A percentile compares a stretch with the other conserved stretches of the same genome.
These are phyloP conservation scores for Ranitomeya imitator DNA, from an alignment of 2,113 vertebrate genomes.

Conservation along the genomic window DNA sequence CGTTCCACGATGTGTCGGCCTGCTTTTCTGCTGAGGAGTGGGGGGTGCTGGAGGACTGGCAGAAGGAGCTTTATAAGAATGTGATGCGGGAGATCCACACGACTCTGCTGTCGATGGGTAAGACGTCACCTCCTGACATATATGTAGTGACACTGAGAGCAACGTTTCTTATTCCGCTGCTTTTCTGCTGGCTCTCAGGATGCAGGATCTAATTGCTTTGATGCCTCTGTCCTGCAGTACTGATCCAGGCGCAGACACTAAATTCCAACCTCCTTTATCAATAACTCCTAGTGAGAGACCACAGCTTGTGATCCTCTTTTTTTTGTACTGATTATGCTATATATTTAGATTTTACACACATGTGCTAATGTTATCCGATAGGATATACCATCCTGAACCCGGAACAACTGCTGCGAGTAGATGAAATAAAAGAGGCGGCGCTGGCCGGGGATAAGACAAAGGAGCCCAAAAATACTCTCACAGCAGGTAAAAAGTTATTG, in stretches of 20 bases:
- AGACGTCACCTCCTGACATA: background rate
- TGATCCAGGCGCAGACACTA: too few species aligned
- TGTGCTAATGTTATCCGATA: background rate
- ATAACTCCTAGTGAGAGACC: too few species aligned
- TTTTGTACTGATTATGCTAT: background rate
- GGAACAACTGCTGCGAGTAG: slow-evolving; percentile 46
- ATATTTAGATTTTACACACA: background rate
- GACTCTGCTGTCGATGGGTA: slow-evolving; percentile 40
- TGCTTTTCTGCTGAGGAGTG: slow-evolving; percentile 51
- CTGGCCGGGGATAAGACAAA: background rate
- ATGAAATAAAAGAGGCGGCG: slow-evolving; percentile 2
- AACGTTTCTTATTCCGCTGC: background rate
- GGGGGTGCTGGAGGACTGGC: slow-evolving; percentile 49
- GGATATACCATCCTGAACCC: slow-evolving; percentile 52
- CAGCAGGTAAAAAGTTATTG: slow-evolving; percentile 17
- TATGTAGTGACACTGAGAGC: too few species aligned
- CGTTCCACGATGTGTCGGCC: slow-evolving; percentile 50
- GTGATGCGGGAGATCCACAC: slow-evolving; percentile 55
- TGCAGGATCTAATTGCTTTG: background rate
- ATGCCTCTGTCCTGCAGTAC: too few species aligned
- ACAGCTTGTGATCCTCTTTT: background rate
- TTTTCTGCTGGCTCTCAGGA: background rate
- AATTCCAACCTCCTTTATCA: too few species aligned
- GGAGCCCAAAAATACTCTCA: slow-evolving; percentile 9
- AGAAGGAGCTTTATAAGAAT: slow-evolving; percentile 53